Conservation (phyloP, 2,888 invertebrate species). For the Aspidiotus destructor region DNA sequence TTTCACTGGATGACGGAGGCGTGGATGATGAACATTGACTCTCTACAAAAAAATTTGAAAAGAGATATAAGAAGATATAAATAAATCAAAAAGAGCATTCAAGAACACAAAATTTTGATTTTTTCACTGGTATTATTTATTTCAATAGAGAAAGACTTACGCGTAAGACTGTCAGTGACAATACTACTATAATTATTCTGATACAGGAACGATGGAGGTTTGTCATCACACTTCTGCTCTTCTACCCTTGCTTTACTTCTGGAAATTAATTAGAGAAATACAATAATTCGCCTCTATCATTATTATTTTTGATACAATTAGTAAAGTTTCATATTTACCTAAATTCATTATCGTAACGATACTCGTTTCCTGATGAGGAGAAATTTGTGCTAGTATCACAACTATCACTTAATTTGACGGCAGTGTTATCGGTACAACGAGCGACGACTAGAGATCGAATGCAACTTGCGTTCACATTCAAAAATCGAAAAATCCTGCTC, state of each 20-base stretch:
- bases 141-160: too few relatives aligned
- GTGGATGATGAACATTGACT: neutral
- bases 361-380: too few relatives aligned
- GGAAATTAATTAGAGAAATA: neutral
- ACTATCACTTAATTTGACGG: neutral
- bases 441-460: constrained; percentile 68
- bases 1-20: neutral
- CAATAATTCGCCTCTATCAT: neutral
- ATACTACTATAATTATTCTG: constrained; percentile 24
- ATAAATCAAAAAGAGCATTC: too few relatives aligned
- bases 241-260: constrained; percentile 12
- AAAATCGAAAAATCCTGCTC: constrained; percentile 57
- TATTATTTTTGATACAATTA: too few relatives aligned
- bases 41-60: neutral
- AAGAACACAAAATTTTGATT: too few relatives aligned
- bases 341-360: too few relatives aligned
- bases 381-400: too few relatives aligned
- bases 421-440: constrained; percentile 27
- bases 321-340: too few relatives aligned
- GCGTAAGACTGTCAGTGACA: too few relatives aligned
- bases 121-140: too few relatives aligned
- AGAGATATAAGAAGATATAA: neutral
- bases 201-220: constrained; percentile 20
- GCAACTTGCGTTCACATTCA: constrained; percentile 69
- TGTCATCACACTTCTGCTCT: neutral